phyloP scores from a whole-genome alignment of 2,888 invertebrate species.

The Dasysyrphus tricinctus region DNA sequence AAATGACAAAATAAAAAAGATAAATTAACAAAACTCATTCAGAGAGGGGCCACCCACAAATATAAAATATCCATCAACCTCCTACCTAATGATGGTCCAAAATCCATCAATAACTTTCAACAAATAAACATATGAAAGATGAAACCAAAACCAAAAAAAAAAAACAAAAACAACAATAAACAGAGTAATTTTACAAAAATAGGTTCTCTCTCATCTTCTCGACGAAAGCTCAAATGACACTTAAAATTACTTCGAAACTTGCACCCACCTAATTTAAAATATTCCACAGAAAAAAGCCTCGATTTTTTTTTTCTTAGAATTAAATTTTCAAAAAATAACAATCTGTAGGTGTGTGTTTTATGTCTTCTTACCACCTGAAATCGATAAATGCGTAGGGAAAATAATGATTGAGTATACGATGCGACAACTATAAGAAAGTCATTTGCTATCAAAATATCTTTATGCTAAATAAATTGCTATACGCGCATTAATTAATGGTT shows the following conservation, averaged over 20 bases:
- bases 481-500: constrained; percentile 61
- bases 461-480: constrained; percentile 67
- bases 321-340: constrained; percentile 20
- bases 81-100: constrained; percentile 50
- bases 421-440: constrained; percentile 49
- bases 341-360: constrained; percentile 60
- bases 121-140: neutral
- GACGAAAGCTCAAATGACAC: constrained; percentile 65
- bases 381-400: constrained; percentile 45
- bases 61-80: constrained; percentile 36
- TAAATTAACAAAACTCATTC: neutral
- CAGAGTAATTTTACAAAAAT: constrained; percentile 41
- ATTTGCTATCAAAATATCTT: constrained; percentile 21
- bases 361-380: constrained; percentile 20
- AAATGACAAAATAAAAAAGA: neutral
- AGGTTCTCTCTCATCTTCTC: constrained; percentile 30
- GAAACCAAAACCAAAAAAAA: neutral
- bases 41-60: constrained; percentile 26
- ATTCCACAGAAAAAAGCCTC: constrained; percentile 1
- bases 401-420: neutral
- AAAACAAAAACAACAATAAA: neutral
- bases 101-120: constrained; percentile 63
- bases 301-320: neutral
- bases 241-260: constrained; percentile 40
- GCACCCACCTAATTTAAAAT: constrained; percentile 59